These are phyloP conservation scores for Stratiomys singularior DNA, from an alignment of 2,888 invertebrate genomes.

Conservation along the genomic window DNA sequence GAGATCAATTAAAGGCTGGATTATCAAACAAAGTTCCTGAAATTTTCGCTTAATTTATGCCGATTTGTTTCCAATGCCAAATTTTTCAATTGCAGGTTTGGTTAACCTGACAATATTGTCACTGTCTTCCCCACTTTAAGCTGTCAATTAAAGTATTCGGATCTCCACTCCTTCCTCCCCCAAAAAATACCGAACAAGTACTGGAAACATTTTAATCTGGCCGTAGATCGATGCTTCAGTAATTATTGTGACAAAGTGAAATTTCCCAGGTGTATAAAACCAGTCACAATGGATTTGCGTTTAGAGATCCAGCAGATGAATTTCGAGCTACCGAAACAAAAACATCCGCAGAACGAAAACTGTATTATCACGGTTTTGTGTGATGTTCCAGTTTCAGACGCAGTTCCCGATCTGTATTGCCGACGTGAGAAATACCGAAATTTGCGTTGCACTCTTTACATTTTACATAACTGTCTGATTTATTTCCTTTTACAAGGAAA, in stretches of 20 bases:
- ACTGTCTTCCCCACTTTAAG: background rate
- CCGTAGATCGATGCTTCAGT: constrained; percentile 52
- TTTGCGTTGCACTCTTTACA: background rate
- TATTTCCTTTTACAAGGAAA: background rate
- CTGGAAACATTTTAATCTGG: constrained; percentile 50
- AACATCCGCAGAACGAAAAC: constrained; percentile 51
- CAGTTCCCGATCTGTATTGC: constrained; percentile 46
- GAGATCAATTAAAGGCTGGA: background rate
- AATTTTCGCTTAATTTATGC: too few relatives aligned
- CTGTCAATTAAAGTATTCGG: background rate
- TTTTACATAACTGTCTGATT: background rate
- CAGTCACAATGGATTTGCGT: constrained; percentile 50
- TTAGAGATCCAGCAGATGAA: constrained; percentile 50
- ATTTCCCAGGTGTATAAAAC: constrained; percentile 47
- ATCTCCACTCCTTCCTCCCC: background rate
- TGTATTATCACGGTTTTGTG: constrained; percentile 49
- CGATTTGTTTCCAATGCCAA: background rate
- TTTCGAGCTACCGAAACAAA: constrained; percentile 49
- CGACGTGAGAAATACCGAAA: background rate
- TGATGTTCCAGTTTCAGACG: constrained; percentile 50
- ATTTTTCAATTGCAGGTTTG: background rate
- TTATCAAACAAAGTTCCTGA: background rate
- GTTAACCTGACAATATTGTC: background rate
- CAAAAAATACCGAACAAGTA: constrained; percentile 18
- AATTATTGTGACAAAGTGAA: constrained; percentile 47